Base-by-base conservation (phyloP, 2,797 vertebrate genomes). In the Philypnodon macrostomus region DNA sequence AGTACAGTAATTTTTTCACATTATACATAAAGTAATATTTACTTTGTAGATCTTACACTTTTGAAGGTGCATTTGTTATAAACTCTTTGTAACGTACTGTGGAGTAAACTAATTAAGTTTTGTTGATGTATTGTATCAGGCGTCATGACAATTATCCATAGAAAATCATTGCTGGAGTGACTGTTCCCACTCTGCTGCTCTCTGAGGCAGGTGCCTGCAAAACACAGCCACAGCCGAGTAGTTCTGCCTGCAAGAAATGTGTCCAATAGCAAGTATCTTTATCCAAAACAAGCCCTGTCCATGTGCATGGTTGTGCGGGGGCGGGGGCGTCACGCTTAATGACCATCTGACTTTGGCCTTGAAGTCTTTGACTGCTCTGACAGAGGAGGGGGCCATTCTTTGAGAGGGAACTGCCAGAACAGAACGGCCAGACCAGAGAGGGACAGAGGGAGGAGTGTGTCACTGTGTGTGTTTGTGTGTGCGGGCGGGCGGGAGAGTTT, bases 291-390 rank as follows among this genome's bases (percentile, higher is more conserved):
- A 44, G 27, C 41, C 41, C 41, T 31, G 41, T 44, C 41, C 41
- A 44, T 44, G 21, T 31, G 16, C 7, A 17, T 33, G 44, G 44
- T 17, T 21, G 18, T 44, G 29, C 11, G 46, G 21, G 46, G 19
- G 37, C 9, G 26, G 53, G 47, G 40, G 39, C 39, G 56, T 83
- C 81, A 84, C 55, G 72, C 62, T 81, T 82, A 80, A 81, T 79
- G 77, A 69, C 75, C 75, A 80, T 84, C 76, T 83, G 81, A 85
- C 80, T 84, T 81, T 83, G 80, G 79, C 83, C 85, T 85, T 85
- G 76, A 85, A 84, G 85, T 81, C 74, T 85, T 83, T 80, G 55
- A 80, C 66, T 77, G 73, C 69, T 66, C 38, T 33, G 21, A 39
- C n/a, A n/a, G 23, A 42, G 58, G 63, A 63, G 73, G 74, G 69